Conservation (phyloP, 1,140 invertebrate species). For the Bicyclus anynana region DNA sequence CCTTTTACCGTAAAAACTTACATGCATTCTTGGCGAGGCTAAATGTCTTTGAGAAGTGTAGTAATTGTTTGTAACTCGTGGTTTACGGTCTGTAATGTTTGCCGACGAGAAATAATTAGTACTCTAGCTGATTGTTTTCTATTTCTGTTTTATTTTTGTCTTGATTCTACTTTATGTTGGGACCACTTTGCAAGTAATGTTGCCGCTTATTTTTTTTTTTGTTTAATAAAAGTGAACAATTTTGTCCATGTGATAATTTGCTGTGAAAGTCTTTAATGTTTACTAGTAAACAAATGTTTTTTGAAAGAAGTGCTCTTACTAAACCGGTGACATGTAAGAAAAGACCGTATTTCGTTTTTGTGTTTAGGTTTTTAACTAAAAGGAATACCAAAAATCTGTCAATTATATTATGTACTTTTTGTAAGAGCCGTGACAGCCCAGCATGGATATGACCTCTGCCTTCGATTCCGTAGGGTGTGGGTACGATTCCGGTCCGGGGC, state of each 20-base stretch:
- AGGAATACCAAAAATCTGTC: too few relatives aligned
- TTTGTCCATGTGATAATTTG: background rate
- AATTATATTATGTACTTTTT: too few relatives aligned
- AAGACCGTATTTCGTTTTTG: too few relatives aligned
- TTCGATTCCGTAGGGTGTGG: too few relatives aligned
- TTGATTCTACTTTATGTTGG: background rate
- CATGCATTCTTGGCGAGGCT: constrained; percentile 21
- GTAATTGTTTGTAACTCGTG: constrained; percentile 30
- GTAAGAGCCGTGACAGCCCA: too few relatives aligned
- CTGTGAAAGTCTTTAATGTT: background rate
- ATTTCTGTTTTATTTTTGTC: constrained; percentile 2
- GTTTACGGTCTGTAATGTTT: constrained; percentile 22
- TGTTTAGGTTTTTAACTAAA: too few relatives aligned
- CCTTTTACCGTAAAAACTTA: constrained; percentile 6
- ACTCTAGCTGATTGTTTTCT: constrained; percentile 12
- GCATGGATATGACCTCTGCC: too few relatives aligned
- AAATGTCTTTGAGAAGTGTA: constrained; percentile 23
- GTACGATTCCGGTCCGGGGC: too few relatives aligned
- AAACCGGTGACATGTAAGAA: too few relatives aligned
- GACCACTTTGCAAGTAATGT: background rate
- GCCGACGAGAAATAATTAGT: constrained; percentile 14
- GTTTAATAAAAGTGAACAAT: background rate
- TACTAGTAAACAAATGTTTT: too few relatives aligned
- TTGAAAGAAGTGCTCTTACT: too few relatives aligned
- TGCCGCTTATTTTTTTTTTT: background rate